Evolutionary conservation across 2,888 invertebrate genomes (phyloP).

Genomic region (Tachina fera): DNA sequence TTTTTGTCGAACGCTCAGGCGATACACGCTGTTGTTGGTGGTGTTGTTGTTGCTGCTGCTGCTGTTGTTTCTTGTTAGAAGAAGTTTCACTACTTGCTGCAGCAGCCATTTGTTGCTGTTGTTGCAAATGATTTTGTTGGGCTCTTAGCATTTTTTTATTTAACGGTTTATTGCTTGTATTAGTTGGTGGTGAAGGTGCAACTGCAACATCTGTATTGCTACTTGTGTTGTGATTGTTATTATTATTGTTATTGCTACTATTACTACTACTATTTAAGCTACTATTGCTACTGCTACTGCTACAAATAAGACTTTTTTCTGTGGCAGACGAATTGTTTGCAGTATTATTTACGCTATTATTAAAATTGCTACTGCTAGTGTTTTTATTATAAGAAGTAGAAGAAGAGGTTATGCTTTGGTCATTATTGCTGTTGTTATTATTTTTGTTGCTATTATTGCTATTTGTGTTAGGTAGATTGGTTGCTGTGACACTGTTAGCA

Average conservation of each 20-base stretch:
- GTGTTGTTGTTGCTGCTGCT: slow-evolving; percentile 55
- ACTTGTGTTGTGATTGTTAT: slow-evolving; percentile 65
- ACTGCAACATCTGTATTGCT: slow-evolving; percentile 63
- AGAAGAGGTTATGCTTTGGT: slow-evolving; percentile 70
- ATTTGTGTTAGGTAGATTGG: slow-evolving; percentile 67
- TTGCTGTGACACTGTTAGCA: slow-evolving; percentile 60
- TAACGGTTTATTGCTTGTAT: slow-evolving; percentile 75
- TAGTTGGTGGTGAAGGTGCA: slow-evolving; percentile 59
- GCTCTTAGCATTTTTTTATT: slow-evolving; percentile 82
- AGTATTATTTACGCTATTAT: slow-evolving; percentile 79
- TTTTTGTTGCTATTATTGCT: slow-evolving; percentile 71
- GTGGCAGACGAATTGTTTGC: slow-evolving; percentile 74
- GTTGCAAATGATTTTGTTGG: slow-evolving; percentile 81
- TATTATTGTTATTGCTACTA: slow-evolving; percentile 61
- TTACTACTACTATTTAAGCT: slow-evolving; percentile 59
- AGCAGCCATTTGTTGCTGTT: slow-evolving; percentile 76
- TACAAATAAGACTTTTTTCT: slow-evolving; percentile 69
- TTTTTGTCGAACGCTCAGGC: slow-evolving; percentile 65
- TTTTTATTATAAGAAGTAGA: slow-evolving; percentile 48
- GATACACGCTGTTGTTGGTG: slow-evolving; percentile 56
- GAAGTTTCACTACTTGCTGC: slow-evolving; percentile 52
- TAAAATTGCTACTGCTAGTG: slow-evolving; percentile 64
- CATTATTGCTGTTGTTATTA: slow-evolving; percentile 71
- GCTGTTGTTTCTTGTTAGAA: slow-evolving; percentile 54
- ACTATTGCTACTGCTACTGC: slow-evolving; percentile 73